These are phyloP conservation scores for Eulemur rubriventer DNA, from an alignment of 2,797 vertebrate species.

Conservation along the genomic window DNA sequence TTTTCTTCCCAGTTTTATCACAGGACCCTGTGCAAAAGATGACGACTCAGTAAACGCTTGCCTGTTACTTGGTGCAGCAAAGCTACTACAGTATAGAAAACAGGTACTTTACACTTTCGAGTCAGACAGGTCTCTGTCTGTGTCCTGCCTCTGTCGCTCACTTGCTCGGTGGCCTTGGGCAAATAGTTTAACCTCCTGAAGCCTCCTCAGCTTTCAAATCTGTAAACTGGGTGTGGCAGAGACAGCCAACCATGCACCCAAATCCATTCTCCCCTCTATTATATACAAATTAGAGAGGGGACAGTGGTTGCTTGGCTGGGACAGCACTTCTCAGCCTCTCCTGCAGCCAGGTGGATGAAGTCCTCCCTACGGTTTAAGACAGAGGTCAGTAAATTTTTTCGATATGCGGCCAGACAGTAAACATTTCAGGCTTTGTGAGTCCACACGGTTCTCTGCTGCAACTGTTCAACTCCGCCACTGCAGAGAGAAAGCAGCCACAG, in stretches of 20 bases:
- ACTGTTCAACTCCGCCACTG: neutral
- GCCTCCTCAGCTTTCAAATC: neutral
- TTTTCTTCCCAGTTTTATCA: neutral
- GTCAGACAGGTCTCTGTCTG: neutral
- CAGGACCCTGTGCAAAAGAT: neutral
- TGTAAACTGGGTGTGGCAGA: neutral
- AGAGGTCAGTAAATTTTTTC: neutral
- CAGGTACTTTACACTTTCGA: neutral
- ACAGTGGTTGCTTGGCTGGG: neutral
- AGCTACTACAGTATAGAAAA: neutral
- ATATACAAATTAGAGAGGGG: rapidly evolving
- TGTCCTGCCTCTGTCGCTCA: neutral
- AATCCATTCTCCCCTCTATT: neutral
- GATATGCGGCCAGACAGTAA: neutral
- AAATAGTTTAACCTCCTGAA: neutral
- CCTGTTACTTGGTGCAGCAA: neutral
- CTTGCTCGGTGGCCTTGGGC: neutral
- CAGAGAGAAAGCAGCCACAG: neutral
- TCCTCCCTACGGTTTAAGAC: neutral
- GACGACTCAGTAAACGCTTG: rapidly evolving
- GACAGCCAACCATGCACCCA: neutral
- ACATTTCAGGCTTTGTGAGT: no score
- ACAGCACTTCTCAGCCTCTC: neutral
- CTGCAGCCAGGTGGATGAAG: neutral
- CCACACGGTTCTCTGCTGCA: neutral